Evolutionary conservation across 2,888 invertebrate genomes (phyloP).

Genomic region (Meteorus cinctellus): DNA sequence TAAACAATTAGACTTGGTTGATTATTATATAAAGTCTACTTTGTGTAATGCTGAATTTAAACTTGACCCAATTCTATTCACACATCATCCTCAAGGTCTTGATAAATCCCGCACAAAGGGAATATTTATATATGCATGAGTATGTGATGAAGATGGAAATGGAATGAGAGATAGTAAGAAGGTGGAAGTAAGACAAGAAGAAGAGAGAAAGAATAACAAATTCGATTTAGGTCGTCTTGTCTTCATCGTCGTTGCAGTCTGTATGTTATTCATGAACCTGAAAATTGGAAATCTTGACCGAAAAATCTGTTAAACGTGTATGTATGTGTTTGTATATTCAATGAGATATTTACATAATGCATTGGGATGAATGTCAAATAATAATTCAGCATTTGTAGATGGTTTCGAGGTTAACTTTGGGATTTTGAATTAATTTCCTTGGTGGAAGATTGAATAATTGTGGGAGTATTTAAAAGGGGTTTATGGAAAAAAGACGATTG

Average conservation of each 20-base stretch:
- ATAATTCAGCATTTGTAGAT: not conserved
- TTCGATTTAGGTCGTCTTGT: not conserved
- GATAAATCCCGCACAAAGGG: not conserved
- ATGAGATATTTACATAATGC: not conserved
- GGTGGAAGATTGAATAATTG: not conserved
- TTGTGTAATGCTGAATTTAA: slow-evolving; percentile 44
- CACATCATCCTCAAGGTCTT: no score
- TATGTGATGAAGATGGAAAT: not conserved
- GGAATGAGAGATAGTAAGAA: not conserved
- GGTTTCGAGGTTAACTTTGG: not conserved
- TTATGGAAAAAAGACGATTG: no score
- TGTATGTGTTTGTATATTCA: not conserved
- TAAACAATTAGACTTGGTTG: not conserved
- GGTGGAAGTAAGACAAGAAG: not conserved
- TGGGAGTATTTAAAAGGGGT: not conserved
- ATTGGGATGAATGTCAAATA: not conserved
- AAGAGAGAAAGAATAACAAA: not conserved
- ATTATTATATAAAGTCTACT: not conserved
- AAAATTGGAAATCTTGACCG: slow-evolving; percentile 55
- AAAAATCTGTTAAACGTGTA: not conserved
- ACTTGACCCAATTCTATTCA: slow-evolving; percentile 50
- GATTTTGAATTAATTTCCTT: not conserved
- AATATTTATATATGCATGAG: not conserved
- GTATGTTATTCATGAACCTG: slow-evolving; percentile 54
- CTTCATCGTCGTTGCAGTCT: slow-evolving; percentile 12